Evolutionary conservation across 1,140 invertebrate genomes (phyloP), one percentile per base, ranked within the genome.

Genomic region (Nebria ingens): DNA sequence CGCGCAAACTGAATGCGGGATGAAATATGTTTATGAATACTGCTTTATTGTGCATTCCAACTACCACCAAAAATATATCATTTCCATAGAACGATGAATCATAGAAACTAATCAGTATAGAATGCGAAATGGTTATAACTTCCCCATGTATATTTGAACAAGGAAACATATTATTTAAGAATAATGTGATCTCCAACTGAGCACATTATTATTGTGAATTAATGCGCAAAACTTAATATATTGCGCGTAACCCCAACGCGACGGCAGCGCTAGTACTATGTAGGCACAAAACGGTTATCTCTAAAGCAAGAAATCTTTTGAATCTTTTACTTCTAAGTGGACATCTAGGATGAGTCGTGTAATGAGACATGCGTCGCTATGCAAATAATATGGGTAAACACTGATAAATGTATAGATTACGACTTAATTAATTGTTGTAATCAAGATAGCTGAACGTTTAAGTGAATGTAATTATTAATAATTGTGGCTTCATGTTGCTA

Each of bases 401-500:
- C 15, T 45, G 40, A 45, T 11, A 45, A 45, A 45, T 17, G 6
- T 11, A 17, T 45, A 45, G 40, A 45, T 45, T 45, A 45, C 4
- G 40, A 34, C 9, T 11, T 45, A 45, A 45, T 45, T 45, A 45
- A 45, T 45, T 45, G 40, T 45, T 45, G 40, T 45, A 11, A 45
- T 45, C 40, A 45, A 45, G 6, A 45, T 45, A 45, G 6, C 40
- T 45, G 40, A 45, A 45, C 40, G 15, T 45, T n/a, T 45, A 45
- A 45, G 40, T 45, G 40, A 45, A 45, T 45, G 40, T 45, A 45
- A 17, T 45, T 45, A 45, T 45, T 45, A 45, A 11, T 45, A 45
- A 45, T 45, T 45, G 15, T 45, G 17, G 15, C 40, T 45, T 45
- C 15, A 45, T 17, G 17, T 12, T 17, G 40, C 17, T 17, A 45